phyloP scores from a whole-genome alignment of 2,797 vertebrate species.

The Syngnathus rostellatus region DNA sequence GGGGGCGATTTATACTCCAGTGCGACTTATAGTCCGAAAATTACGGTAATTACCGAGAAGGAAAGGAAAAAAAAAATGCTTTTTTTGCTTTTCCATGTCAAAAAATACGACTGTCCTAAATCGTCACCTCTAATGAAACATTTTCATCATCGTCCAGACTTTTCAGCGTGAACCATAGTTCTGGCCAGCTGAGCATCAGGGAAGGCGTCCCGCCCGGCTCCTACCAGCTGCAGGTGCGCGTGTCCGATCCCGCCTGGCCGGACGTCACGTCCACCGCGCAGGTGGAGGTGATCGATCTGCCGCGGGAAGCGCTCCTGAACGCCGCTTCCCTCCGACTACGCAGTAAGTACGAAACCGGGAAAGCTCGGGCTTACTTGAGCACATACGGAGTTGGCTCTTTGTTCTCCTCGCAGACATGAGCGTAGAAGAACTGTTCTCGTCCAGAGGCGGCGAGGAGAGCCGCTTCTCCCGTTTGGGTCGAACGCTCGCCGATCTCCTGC shows the following conservation, averaged over 20 bases:
- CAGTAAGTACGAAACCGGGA: conserved; percentile 64
- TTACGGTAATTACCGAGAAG: not conserved
- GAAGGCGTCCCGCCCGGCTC: conserved; percentile 71
- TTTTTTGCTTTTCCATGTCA: no score
- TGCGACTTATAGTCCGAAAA: no score
- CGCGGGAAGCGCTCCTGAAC: conserved; percentile 66
- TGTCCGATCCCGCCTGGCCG: conserved; percentile 80
- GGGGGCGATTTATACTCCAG: no score
- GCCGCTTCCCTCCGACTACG: conserved; percentile 73
- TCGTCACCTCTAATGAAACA: not conserved
- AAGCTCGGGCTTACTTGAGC: not conserved
- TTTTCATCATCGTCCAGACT: conserved; percentile 55
- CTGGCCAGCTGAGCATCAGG: conserved; percentile 76
- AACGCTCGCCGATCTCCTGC: conserved; percentile 69
- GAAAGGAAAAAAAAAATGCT: no score
- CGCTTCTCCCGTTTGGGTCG: conserved; percentile 67
- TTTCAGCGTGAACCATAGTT: conserved; percentile 77
- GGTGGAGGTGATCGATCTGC: conserved; percentile 73
- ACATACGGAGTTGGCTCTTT: not conserved
- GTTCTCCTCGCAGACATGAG: conserved; percentile 62
- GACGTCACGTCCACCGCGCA: conserved; percentile 76
- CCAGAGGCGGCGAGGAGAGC: conserved; percentile 54
- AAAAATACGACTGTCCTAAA: not conserved
- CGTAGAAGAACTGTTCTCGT: conserved; percentile 72
- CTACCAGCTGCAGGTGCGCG: conserved; percentile 75